Base-by-base conservation (phyloP, 2,888 invertebrate genomes). In the Xylocampa areola region DNA sequence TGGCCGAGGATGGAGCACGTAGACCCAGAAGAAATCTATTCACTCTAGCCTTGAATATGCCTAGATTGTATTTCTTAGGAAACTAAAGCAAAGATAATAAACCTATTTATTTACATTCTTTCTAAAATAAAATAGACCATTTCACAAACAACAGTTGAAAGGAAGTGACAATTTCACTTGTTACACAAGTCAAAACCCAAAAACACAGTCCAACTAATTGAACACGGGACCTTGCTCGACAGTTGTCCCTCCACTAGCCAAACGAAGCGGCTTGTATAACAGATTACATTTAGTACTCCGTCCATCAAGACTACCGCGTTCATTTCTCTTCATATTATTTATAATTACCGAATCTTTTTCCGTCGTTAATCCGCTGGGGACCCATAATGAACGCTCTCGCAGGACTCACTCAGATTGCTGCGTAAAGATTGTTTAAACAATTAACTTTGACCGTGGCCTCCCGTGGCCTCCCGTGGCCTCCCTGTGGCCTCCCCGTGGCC, bases 391-490 rank as follows among this genome's bases (percentile, higher is more conserved):
- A 44, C 39, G 39, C 53, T n/a, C 45, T 47, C 48, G 30, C 43
- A 30, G 68, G 44, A 41, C 10, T 23, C 8, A 19, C 25, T 14
- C 25, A 29, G n/a, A 50, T 61, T 36, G 55, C 45, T 50, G 17
- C 35, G 55, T 43, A 55, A 66, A 68, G 54, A 68, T 68, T 47
- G 49, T 61, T 54, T 61, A 29, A 67, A 49, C 64, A 65, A 65
- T 65, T 65, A 65, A 63, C 59, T 50, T 21, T 27, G 35, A 29
- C 59, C 35, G 30, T 30, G 40, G 11, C 35, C 8, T 37, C 11
- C 1, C 17, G 19, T 19, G 8, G 2, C 7, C 11, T 16, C 10
- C 17, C 17, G 19, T 19, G 8, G 2, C 7, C 11, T 16, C 10
- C 17, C 59, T 30, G 30, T 30, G 40, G 11, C 35, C 8, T 37